phyloP scores from a whole-genome alignment of 1,140 invertebrate genomes.

The Oreohelix idahoensis region DNA sequence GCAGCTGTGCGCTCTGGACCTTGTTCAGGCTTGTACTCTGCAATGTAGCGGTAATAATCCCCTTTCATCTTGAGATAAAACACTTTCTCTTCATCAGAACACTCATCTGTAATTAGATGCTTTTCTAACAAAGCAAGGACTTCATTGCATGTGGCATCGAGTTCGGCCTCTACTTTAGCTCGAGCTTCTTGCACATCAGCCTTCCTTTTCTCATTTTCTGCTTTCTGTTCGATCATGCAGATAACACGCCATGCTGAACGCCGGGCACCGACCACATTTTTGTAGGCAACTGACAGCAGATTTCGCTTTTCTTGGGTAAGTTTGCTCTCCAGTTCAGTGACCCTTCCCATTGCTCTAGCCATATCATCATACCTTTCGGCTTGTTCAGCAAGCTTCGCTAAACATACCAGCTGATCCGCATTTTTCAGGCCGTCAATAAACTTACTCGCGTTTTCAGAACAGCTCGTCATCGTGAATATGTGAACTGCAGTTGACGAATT shows the following conservation, averaged over 20 bases:
- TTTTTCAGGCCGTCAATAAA: slow-evolving; percentile 38
- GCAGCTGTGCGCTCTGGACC: slow-evolving; percentile 78
- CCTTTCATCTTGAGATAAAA: slow-evolving; percentile 99
- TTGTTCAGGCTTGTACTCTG: slow-evolving; percentile 96
- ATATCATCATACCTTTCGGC: slow-evolving; percentile 67
- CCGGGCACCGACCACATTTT: slow-evolving; percentile 98
- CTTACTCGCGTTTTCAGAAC: slow-evolving; percentile 13
- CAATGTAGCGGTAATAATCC: slow-evolving; percentile 98
- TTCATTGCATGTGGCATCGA: slow-evolving; percentile 98
- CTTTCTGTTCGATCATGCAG: slow-evolving; percentile 90
- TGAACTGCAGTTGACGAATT: slow-evolving; percentile 1
- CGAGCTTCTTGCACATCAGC: slow-evolving; percentile 79
- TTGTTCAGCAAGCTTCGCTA: slow-evolving; percentile 62
- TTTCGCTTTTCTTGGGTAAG: slow-evolving; percentile 84
- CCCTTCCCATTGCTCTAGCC: slow-evolving; percentile 57
- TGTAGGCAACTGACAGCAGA: slow-evolving; percentile 97
- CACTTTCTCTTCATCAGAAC: slow-evolving; percentile 89
- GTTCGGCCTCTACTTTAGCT: slow-evolving; percentile 98
- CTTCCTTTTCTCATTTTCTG: slow-evolving; percentile 96
- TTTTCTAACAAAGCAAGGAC: slow-evolving; percentile 96
- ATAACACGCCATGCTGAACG: slow-evolving; percentile 98
- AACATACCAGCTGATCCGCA: slow-evolving; percentile 49
- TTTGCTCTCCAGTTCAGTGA: slow-evolving; percentile 50
- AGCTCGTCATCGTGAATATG: slow-evolving; percentile 26
- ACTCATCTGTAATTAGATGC: slow-evolving; percentile 83